Evolutionary conservation across 2,113 vertebrate genomes (phyloP), one percentile per base, ranked within the genome.

Genomic region (Nettapus auritus): DNA sequence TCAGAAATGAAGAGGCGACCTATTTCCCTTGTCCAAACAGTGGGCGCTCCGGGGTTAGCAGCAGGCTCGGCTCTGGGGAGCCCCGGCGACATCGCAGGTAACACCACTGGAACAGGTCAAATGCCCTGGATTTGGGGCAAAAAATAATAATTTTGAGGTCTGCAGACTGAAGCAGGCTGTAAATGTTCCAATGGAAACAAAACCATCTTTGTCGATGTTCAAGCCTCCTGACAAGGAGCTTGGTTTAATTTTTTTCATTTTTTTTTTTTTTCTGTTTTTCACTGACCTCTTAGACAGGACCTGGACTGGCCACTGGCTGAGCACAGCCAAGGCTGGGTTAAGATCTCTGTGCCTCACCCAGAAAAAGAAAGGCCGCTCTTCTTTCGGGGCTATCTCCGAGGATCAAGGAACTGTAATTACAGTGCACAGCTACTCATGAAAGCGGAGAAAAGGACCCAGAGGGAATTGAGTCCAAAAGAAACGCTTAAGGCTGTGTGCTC

Each of bases 361-460:
- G 64, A 52, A 93, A 31, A 78, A 89, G 64, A 94, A 96, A 96
- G 40, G 53, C 57, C 36, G 34, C 81, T 89, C 70, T 89, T 90
- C 57, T 89, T 77, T 42, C n/a, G 44, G 36, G 18, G 62, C 11
- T 92, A 82, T 87, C 90, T 73, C 92, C 52, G 70, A 68, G 31
- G 82, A 94, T 93, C 84, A 75, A 88, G 44, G 75, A 74, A 83
- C 77, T 90, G 55, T 85, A 94, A 93, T 81, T 87, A 82, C 34
- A 89, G 82, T 10, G 13, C 73, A 62, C 76, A 93, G n/a, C 50
- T 53, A 89, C 62, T 89, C 56, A 17, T 68, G 52, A 82, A 94
- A 90, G 70, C 13, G 3, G 70, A 86, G 68, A 81, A 73, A 91
- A 90, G 13, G 29, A 34, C 78, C 55, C 48, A 57, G 80, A 66